These are phyloP conservation scores for Prionailurus viverrinus DNA, from an alignment of 2,113 vertebrate genomes.

Conservation along the genomic window DNA sequence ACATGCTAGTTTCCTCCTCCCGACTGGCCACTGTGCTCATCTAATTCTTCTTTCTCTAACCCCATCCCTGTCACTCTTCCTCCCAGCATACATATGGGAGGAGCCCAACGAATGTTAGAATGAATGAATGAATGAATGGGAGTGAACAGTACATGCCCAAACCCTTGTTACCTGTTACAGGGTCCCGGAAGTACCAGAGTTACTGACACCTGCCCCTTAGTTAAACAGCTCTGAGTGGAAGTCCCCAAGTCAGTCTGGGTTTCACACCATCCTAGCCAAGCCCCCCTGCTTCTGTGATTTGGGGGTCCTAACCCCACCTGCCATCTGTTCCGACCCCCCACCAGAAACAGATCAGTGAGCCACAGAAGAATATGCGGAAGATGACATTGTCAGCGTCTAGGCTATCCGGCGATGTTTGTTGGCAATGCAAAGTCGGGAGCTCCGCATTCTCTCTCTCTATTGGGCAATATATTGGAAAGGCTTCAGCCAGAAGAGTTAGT, in stretches of 20 bases:
- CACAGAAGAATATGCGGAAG: neutral
- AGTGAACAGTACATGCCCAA: neutral
- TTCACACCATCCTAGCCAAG: neutral
- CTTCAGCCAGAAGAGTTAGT: constrained; percentile 80
- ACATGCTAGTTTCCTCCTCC: neutral
- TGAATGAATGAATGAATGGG: neutral
- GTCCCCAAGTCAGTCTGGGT: neutral
- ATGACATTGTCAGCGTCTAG: neutral
- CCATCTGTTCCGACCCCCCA: neutral
- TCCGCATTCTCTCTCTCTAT: constrained; percentile 4
- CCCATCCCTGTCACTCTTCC: neutral
- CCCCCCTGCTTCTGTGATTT: neutral
- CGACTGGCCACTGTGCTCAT: neutral
- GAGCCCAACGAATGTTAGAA: neutral
- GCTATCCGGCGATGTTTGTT: neutral
- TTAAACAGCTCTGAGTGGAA: neutral
- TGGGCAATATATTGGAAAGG: constrained; percentile 62
- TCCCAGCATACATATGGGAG: neutral
- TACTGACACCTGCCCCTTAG: neutral
- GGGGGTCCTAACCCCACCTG: neutral
- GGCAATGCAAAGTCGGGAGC: neutral
- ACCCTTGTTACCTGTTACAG: neutral
- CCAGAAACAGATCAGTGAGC: neutral
- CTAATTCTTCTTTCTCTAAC: neutral
- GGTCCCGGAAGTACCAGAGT: neutral